A percentile compares a stretch with the other conserved stretches of the same genome.
These are phyloP conservation scores for Coluber constrictor DNA, from an alignment of 2,797 vertebrate species.

Conservation along the genomic window DNA sequence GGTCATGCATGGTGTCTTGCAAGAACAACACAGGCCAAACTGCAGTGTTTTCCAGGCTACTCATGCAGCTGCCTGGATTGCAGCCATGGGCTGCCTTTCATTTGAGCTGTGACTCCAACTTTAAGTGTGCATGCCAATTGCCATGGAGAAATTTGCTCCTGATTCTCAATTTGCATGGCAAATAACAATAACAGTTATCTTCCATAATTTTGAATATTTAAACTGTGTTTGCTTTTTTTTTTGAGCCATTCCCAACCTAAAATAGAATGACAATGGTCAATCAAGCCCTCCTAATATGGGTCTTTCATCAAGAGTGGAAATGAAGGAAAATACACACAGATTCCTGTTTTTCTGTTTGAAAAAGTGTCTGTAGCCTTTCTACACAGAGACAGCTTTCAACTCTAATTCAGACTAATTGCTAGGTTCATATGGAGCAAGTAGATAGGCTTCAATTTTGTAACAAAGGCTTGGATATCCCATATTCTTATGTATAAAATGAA, in stretches of 20 bases:
- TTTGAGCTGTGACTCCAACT: neutral
- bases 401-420: constrained; percentile 28
- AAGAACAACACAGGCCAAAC: neutral
- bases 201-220: neutral
- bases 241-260: neutral
- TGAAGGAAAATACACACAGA: neutral
- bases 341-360: constrained; percentile 4
- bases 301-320: neutral
- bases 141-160: neutral
- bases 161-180: neutral
- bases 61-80: constrained; percentile 1
- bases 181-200: neutral
- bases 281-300: neutral
- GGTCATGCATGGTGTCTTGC: neutral
- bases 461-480: constrained; percentile 30
- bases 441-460: constrained; percentile 23
- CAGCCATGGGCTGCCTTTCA: neutral
- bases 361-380: neutral
- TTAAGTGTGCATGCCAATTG: neutral
- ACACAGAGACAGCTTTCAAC: constrained; percentile 8
- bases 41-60: constrained; percentile 1
- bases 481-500: constrained; percentile 46
- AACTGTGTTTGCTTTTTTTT: neutral
- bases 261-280: neutral
- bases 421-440: constrained; percentile 35